Evolutionary conservation across 2,797 vertebrate species (phyloP).

Genomic region (Halcyon leucocephala): DNA sequence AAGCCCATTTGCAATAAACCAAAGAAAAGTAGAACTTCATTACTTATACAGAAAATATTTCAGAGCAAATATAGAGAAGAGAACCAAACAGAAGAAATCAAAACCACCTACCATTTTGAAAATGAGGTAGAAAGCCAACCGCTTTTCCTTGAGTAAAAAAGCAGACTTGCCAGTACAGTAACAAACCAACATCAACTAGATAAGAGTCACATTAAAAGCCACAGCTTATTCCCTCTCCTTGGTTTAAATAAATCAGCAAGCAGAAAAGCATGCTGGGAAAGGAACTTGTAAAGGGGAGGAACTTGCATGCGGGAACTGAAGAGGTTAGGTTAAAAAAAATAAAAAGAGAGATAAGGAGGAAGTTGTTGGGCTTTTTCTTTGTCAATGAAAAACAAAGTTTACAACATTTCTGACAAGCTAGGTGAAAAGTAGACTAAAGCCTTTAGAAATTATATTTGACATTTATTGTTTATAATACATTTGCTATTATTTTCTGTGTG

Average conservation of each 20-base stretch:
- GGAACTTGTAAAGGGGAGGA: neutral
- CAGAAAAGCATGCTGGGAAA: slow-evolving; percentile 32
- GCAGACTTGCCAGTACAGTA: neutral
- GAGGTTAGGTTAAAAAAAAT: neutral
- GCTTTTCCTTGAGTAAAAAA: neutral
- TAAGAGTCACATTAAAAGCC: neutral
- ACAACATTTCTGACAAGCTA: neutral
- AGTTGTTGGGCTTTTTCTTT: neutral
- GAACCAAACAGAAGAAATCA: neutral
- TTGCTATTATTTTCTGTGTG: neutral
- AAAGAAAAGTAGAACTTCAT: neutral
- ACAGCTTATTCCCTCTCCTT: neutral
- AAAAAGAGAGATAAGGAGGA: neutral
- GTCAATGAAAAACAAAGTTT: neutral
- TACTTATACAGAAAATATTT: neutral
- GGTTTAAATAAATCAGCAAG: slow-evolving; percentile 40
- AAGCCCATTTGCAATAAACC: neutral
- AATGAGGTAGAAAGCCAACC: neutral
- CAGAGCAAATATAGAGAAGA: neutral
- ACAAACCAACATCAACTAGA: neutral
- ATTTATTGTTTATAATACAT: neutral
- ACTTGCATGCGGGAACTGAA: neutral
- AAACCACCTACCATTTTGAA: neutral
- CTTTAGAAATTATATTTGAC: neutral
- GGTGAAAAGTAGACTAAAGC: neutral